phyloP scores from a whole-genome alignment of 1,140 invertebrate species.

The Leptopilina boulardi region DNA sequence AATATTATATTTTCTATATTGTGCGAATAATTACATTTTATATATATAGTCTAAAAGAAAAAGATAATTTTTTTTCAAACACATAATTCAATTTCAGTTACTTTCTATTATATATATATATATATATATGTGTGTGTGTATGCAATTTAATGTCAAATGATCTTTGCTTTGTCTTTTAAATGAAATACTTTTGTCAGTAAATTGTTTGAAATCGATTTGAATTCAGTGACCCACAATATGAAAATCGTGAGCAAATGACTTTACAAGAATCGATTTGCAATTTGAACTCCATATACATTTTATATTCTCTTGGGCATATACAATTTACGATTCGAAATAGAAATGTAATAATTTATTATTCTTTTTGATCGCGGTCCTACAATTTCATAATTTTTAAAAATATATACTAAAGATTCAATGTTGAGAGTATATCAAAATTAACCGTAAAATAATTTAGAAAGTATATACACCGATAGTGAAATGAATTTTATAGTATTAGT shows the following conservation, averaged over 20 bases:
- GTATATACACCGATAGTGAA: background rate
- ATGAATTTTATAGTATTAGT: background rate
- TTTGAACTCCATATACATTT: background rate
- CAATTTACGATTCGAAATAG: background rate
- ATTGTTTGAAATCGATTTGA: slow-evolving; percentile 19
- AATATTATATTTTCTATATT: slow-evolving; percentile 3
- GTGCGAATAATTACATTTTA: background rate
- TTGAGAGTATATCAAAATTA: slow-evolving; percentile 7
- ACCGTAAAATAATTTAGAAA: background rate
- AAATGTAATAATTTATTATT: background rate
- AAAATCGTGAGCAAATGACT: slow-evolving; percentile 18
- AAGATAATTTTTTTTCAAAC: background rate
- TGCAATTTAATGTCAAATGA: background rate
- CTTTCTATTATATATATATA: too few relatives aligned
- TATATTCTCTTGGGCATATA: background rate
- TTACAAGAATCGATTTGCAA: slow-evolving; percentile 7
- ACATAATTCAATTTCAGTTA: background rate
- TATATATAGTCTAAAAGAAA: background rate
- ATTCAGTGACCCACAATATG: slow-evolving; percentile 26
- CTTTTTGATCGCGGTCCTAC: slow-evolving; percentile 6
- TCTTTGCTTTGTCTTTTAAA: slow-evolving; percentile 1
- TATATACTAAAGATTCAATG: background rate
- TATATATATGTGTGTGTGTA: too few relatives aligned
- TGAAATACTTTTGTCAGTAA: background rate
- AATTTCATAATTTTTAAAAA: slow-evolving; percentile 2